Evolutionary conservation across 2,888 invertebrate species (phyloP).

Genomic region (Drosophila yooni): DNA sequence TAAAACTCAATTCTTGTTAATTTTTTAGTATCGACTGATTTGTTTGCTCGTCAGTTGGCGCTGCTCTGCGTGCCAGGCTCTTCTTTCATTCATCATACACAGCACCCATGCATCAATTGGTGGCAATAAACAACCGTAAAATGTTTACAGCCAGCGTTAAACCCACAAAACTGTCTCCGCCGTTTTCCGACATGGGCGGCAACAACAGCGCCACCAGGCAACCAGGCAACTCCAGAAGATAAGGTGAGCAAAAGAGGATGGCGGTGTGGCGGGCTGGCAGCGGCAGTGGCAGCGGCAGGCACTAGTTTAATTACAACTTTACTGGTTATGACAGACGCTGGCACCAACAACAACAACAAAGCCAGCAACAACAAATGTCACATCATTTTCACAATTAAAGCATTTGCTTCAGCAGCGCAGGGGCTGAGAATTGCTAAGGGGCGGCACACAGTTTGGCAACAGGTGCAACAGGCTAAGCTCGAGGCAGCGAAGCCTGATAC

Average conservation of each 20-base stretch:
- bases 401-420: slow-evolving; percentile 71
- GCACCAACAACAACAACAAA: slow-evolving; percentile 36
- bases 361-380: slow-evolving; percentile 63
- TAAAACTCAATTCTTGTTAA: slow-evolving; percentile 4
- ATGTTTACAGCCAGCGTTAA: slow-evolving; percentile 67
- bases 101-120: slow-evolving; percentile 69
- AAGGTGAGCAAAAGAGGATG: background rate
- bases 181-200: slow-evolving; percentile 56
- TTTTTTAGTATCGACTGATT: slow-evolving; percentile 8
- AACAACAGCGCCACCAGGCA: slow-evolving; percentile 49
- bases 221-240: slow-evolving; percentile 9
- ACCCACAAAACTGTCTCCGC: slow-evolving; percentile 71
- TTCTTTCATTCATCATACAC: slow-evolving; percentile 35
- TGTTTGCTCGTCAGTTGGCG: background rate
- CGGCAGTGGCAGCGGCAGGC: slow-evolving; percentile 25
- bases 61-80: slow-evolving; percentile 10
- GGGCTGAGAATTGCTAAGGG: background rate
- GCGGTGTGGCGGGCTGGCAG: background rate
- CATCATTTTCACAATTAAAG: slow-evolving; percentile 80
- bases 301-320: slow-evolving; percentile 77
- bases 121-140: slow-evolving; percentile 74
- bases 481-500: slow-evolving; percentile 17
- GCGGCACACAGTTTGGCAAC: slow-evolving; percentile 46
- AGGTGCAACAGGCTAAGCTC: slow-evolving; percentile 64
- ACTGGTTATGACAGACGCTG: slow-evolving; percentile 75